These are phyloP conservation scores for Macropus fuliginosus DNA, from an alignment of 2,797 vertebrate genomes.

Conservation along the genomic window DNA sequence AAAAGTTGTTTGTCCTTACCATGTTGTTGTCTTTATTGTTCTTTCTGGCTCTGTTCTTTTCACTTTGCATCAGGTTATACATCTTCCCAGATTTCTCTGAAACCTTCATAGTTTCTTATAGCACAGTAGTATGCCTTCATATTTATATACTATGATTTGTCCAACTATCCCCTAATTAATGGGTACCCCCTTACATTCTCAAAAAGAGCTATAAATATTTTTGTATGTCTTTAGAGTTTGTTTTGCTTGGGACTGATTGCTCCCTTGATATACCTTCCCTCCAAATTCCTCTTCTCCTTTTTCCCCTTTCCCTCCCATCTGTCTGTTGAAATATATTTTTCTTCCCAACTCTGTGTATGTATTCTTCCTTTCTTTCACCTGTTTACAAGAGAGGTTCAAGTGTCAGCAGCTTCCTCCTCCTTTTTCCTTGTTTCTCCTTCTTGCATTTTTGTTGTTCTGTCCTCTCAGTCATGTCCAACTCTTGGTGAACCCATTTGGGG, in stretches of 20 bases:
- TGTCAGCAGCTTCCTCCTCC: background rate
- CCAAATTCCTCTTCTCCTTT: background rate
- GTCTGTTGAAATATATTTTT: background rate
- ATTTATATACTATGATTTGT: background rate
- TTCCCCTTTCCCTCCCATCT: background rate
- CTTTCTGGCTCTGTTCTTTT: background rate
- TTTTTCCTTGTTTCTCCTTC: background rate
- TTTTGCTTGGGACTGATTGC: background rate
- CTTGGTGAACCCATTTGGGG: no score
- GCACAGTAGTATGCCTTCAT: background rate
- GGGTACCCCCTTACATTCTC: background rate
- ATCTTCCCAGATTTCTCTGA: background rate
- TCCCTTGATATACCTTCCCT: background rate
- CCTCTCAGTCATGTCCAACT: background rate
- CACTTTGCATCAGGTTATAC: background rate
- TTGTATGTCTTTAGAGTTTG: background rate
- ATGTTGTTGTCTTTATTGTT: background rate
- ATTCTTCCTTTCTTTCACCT: background rate
- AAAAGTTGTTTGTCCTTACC: background rate
- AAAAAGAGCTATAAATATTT: background rate
- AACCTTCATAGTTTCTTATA: background rate
- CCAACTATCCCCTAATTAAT: background rate
- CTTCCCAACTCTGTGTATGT: background rate
- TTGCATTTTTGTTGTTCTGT: background rate
- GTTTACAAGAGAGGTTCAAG: background rate